Conservation (phyloP, 2,797 vertebrate genomes). For the Chrysocyon brachyurus region DNA sequence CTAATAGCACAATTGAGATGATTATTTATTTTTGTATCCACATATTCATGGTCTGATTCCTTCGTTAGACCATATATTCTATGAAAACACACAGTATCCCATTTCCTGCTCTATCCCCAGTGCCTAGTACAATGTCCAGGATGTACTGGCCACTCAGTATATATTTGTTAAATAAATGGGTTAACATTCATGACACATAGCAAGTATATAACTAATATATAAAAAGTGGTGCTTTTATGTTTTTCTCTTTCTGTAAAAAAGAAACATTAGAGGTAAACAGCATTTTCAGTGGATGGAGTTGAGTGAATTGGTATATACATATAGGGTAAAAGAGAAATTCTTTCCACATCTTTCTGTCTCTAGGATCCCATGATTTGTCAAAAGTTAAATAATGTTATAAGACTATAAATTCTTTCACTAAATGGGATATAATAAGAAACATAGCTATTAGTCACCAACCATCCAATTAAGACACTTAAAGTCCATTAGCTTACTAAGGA, state of each 20-base stretch:
- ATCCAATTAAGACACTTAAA: not conserved
- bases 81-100: not conserved
- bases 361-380: not conserved
- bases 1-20: not conserved
- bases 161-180: not conserved
- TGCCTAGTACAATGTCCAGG: not conserved
- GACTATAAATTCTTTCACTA: not conserved
- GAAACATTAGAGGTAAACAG: not conserved
- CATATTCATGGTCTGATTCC: not conserved
- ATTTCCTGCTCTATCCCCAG: not conserved
- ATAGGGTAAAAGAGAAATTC: not conserved
- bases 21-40: not conserved
- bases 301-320: not conserved
- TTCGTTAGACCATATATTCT: not conserved
- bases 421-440: not conserved
- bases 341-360: not conserved
- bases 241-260: not conserved
- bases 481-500: not conserved
- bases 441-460: not conserved
- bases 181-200: not conserved
- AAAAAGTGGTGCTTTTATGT: not conserved
- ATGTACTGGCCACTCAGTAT: not conserved
- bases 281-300: not conserved
- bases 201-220: not conserved
- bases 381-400: not conserved